Conservation (phyloP, 1,140 invertebrate genomes). For the Panagrolaimus sp. region DNA sequence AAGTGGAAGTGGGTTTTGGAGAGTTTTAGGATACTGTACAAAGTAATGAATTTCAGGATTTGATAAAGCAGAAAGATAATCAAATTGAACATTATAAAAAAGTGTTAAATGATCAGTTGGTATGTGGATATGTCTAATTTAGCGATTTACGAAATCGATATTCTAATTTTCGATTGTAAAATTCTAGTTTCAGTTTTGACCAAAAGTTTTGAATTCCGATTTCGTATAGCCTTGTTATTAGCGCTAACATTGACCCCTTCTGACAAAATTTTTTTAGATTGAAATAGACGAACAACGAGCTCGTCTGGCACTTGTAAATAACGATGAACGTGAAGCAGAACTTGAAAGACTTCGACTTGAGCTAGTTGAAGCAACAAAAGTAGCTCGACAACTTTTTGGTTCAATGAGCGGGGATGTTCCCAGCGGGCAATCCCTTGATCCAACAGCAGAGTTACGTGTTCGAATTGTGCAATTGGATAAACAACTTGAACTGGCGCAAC, state of each 20-base stretch:
- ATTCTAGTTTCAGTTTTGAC: too few relatives aligned
- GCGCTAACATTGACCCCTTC: too few relatives aligned
- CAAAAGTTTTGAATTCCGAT: too few relatives aligned
- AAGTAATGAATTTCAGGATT: neutral
- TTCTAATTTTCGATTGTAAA: too few relatives aligned
- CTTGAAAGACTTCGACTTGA: conserved; percentile 46
- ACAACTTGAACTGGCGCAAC: conserved; percentile 20
- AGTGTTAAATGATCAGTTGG: neutral
- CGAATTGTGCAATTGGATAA: conserved; percentile 43
- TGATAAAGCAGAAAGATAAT: conserved; percentile 1
- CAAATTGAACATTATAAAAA: conserved; percentile 10
- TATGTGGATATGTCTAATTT: too few relatives aligned
- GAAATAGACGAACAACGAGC: conserved; percentile 38
- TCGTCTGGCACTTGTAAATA: conserved; percentile 27
- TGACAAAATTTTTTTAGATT: conserved; percentile 10
- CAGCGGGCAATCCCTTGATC: conserved; percentile 24
- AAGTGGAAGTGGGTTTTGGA: neutral
- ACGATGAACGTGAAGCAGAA: conserved; percentile 46
- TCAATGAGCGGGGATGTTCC: conserved; percentile 10
- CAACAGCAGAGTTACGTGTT: conserved; percentile 39
- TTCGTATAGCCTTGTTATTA: too few relatives aligned
- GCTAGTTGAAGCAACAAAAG: conserved; percentile 46
- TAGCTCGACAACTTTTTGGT: conserved; percentile 49
- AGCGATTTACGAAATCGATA: too few relatives aligned
- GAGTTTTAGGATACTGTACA: conserved; percentile 14